These are phyloP conservation scores for Dynastes tityus DNA, from an alignment of 2,888 invertebrate genomes.

Conservation along the genomic window DNA sequence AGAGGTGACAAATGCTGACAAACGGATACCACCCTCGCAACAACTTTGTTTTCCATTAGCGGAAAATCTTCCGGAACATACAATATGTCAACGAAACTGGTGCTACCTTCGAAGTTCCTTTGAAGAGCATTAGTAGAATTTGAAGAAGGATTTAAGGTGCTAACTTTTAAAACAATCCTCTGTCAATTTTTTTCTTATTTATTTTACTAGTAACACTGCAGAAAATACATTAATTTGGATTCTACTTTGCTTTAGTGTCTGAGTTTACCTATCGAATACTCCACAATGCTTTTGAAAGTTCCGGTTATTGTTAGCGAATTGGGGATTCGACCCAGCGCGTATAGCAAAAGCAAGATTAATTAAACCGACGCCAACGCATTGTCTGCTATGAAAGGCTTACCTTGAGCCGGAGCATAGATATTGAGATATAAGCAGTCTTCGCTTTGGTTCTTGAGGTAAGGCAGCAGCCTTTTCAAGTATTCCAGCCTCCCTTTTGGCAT, in stretches of 20 bases:
- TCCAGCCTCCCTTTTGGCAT: slow-evolving; percentile 93
- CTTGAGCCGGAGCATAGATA: slow-evolving; percentile 96
- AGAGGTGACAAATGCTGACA: too few species aligned
- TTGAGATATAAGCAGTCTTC: slow-evolving; percentile 98
- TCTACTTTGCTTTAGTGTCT: neutral
- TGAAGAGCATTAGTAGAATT: too few species aligned
- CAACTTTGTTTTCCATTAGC: too few species aligned
- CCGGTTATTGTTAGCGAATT: slow-evolving; percentile 13
- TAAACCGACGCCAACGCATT: slow-evolving; percentile 4
- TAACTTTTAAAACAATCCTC: too few species aligned
- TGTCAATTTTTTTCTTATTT: too few species aligned
- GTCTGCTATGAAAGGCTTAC: slow-evolving; percentile 74
- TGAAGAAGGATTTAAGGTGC: too few species aligned
- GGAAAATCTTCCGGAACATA: too few species aligned
- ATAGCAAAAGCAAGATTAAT: slow-evolving; percentile 13
- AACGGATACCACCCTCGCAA: too few species aligned
- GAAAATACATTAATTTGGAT: too few species aligned
- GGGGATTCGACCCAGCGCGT: neutral
- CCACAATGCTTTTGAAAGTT: neutral
- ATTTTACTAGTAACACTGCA: too few species aligned
- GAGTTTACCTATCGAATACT: neutral
- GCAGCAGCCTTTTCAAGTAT: slow-evolving; percentile 89
- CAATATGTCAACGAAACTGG: too few species aligned
- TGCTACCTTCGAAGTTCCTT: too few species aligned
- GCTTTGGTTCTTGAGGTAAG: slow-evolving; percentile 91